phyloP scores from a whole-genome alignment of 2,888 invertebrate genomes.

The Stratiomys singularior region DNA sequence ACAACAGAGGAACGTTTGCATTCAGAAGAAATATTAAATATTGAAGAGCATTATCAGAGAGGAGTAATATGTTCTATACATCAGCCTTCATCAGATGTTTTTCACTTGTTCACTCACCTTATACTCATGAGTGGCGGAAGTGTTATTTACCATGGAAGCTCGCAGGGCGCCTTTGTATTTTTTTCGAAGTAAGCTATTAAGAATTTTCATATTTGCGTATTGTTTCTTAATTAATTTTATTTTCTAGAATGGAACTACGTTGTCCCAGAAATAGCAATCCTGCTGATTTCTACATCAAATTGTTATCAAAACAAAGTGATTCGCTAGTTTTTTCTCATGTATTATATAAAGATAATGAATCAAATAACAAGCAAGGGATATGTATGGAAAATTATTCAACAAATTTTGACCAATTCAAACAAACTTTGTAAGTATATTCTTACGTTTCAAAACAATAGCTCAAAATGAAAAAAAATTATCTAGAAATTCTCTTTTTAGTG shows the following conservation, averaged over 20 bases:
- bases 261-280: constrained; percentile 84
- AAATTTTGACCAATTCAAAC: too few relatives aligned
- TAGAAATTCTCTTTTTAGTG: too few relatives aligned
- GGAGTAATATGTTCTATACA: constrained; percentile 89
- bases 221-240: constrained; percentile 41
- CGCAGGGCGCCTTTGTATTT: constrained; percentile 74
- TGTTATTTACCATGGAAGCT: constrained; percentile 81
- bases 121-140: constrained; percentile 81
- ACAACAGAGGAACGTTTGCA: constrained; percentile 53
- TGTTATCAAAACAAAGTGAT: constrained; percentile 67
- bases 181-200: constrained; percentile 72
- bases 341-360: constrained; percentile 49
- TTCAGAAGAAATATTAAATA: constrained; percentile 50
- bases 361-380: constrained; percentile 27
- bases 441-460: too few relatives aligned
- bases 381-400: constrained; percentile 2
- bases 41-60: neutral
- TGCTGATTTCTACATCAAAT: constrained; percentile 83
- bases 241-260: constrained; percentile 71
- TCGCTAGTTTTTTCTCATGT: constrained; percentile 56
- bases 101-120: constrained; percentile 83
- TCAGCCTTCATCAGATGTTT: constrained; percentile 89
- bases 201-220: constrained; percentile 6
- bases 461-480: too few relatives aligned
- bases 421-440: too few relatives aligned